Evolutionary conservation across 2,797 vertebrate genomes (phyloP).

Genomic region (Naso thynnoides): DNA sequence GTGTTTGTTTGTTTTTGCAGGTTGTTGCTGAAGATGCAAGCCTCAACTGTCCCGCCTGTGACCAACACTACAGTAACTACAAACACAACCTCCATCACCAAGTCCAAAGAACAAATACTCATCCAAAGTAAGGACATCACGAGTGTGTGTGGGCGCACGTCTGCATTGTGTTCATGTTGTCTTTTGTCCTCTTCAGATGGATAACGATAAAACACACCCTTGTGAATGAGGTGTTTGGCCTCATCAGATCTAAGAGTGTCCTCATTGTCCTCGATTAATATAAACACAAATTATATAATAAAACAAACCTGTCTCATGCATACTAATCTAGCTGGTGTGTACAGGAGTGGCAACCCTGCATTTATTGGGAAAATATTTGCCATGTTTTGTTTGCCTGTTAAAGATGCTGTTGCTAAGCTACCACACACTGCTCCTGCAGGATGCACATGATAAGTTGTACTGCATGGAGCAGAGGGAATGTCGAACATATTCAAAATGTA

Average conservation of each 20-base stretch:
- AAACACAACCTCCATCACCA: conserved; percentile 83
- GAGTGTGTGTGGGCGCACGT: neutral
- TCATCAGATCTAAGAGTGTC: neutral
- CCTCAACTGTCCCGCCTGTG: conserved; percentile 76
- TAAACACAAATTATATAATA: conserved; percentile 3
- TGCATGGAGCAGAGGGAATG: neutral
- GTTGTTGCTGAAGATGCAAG: conserved; percentile 87
- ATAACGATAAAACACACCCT: conserved; percentile 11
- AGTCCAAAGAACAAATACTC: conserved; percentile 89
- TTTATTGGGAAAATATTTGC: conserved; percentile 46
- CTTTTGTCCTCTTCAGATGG: neutral
- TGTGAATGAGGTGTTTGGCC: conserved; percentile 6
- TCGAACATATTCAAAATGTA: conserved; percentile 1
- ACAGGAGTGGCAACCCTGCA: conserved; percentile 32
- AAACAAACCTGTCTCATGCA: conserved; percentile 15
- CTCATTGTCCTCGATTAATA: neutral
- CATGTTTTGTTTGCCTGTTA: conserved; percentile 27
- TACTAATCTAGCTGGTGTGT: conserved; percentile 29
- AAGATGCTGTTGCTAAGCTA: conserved; percentile 38
- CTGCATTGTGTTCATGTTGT: neutral
- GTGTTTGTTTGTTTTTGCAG: conserved; percentile 54
- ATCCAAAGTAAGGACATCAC: conserved; percentile 91
- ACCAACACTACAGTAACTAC: conserved; percentile 70
- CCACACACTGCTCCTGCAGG: neutral
- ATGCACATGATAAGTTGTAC: conserved; percentile 1